These are phyloP conservation scores for Psittacula echo DNA, from an alignment of 2,797 vertebrate species.

Conservation along the genomic window DNA sequence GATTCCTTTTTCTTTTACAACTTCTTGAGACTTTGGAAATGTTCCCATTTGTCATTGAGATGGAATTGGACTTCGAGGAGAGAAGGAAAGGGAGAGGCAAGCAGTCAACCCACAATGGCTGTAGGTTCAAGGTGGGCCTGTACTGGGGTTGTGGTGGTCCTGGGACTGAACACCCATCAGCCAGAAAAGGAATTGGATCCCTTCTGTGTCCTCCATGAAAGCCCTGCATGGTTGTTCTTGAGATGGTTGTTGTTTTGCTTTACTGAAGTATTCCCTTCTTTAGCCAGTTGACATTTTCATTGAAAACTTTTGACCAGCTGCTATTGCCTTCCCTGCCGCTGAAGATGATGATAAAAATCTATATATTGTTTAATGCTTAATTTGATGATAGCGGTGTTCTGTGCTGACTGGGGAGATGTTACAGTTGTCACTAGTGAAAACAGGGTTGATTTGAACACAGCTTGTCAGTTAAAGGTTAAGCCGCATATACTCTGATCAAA, in stretches of 20 bases:
- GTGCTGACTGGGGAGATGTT: background rate
- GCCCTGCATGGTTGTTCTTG: rapidly evolving
- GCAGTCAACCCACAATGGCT: background rate
- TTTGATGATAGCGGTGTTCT: rapidly evolving
- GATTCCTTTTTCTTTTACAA: background rate
- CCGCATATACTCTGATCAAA: rapidly evolving
- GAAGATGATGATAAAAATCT: too few relatives aligned
- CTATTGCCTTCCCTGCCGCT: background rate
- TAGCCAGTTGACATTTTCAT: background rate
- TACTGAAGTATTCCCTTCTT: background rate
- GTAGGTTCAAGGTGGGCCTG: rapidly evolving
- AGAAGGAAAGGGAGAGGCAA: background rate
- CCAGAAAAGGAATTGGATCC: background rate
- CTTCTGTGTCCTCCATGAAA: background rate
- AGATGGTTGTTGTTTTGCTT: background rate
- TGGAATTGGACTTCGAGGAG: background rate
- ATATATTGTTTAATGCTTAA: rapidly evolving
- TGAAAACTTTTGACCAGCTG: background rate
- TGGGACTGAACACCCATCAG: background rate
- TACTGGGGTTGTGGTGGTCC: background rate
- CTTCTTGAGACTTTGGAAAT: background rate
- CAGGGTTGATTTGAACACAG: rapidly evolving
- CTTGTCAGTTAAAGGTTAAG: background rate
- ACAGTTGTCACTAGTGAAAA: background rate
- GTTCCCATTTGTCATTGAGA: rapidly evolving